phyloP scores from a whole-genome alignment of 2,888 invertebrate genomes.

The Serrognathus titanus region DNA sequence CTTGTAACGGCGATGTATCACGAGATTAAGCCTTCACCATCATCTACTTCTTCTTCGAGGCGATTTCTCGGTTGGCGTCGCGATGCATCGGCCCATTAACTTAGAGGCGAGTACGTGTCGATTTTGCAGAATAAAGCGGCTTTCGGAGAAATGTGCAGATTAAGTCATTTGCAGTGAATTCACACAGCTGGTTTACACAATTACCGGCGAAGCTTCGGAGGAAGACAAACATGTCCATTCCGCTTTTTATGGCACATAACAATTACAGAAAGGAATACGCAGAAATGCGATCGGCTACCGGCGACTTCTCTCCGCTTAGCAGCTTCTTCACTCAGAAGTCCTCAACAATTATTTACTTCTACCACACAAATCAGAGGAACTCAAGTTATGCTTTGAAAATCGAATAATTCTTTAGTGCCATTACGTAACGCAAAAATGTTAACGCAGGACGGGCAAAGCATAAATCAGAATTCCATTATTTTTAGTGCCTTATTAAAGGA shows the following conservation, averaged over 20 bases:
- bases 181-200: constrained; percentile 39
- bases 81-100: neutral
- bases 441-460: too few species aligned
- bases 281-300: constrained; percentile 28
- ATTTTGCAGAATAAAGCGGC: constrained; percentile 6
- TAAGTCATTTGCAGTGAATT: constrained; percentile 42
- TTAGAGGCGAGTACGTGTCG: neutral
- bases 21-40: constrained; percentile 19
- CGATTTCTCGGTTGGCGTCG: too few species aligned
- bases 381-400: too few species aligned
- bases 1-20: constrained; percentile 25
- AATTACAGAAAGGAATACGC: constrained; percentile 39
- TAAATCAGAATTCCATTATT: too few species aligned
- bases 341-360: constrained; percentile 13
- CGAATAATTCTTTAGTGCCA: too few species aligned
- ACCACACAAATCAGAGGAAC: too few species aligned
- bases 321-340: constrained; percentile 3
- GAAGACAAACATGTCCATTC: constrained; percentile 40
- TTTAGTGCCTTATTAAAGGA: too few species aligned
- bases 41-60: neutral
- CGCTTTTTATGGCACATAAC: constrained; percentile 42
- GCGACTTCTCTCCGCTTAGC: neutral
- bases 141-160: constrained; percentile 39
- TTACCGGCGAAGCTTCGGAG: constrained; percentile 34
- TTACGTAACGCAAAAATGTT: too few species aligned